Evolutionary conservation across 2,888 invertebrate species (phyloP).

Genomic region (Harpalus rubripes): DNA sequence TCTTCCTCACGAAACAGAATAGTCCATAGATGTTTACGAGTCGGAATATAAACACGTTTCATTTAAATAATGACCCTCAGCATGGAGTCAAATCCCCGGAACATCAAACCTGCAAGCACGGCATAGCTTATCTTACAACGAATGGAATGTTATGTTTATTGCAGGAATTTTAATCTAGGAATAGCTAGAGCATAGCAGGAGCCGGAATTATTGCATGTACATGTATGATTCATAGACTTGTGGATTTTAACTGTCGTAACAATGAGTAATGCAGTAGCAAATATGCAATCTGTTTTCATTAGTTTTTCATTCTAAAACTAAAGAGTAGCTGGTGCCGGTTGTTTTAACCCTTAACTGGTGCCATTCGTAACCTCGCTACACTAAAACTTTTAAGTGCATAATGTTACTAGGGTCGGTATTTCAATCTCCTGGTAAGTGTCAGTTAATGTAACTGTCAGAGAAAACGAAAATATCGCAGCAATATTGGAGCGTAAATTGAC

Average conservation of each 20-base stretch:
- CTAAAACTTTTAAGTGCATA: no score
- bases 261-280: no score
- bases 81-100: constrained; percentile 8
- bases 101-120: constrained; percentile 20
- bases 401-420: no score
- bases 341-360: no score
- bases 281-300: no score
- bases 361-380: no score
- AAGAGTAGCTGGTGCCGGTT: no score
- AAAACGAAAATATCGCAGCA: no score
- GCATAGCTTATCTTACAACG: constrained; percentile 23
- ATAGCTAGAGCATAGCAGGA: background rate
- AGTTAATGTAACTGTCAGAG: no score
- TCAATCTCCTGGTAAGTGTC: no score
- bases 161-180: background rate
- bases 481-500: no score
- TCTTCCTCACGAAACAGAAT: constrained; percentile 42
- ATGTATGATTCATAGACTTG: background rate
- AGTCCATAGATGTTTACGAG: constrained; percentile 25
- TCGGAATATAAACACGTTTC: constrained; percentile 38
- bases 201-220: background rate
- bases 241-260: background rate
- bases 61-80: constrained; percentile 33
- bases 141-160: background rate
- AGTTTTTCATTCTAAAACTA: no score